Evolutionary conservation across 2,113 vertebrate species (phyloP).

Genomic region (Acrocephalus kingi): DNA sequence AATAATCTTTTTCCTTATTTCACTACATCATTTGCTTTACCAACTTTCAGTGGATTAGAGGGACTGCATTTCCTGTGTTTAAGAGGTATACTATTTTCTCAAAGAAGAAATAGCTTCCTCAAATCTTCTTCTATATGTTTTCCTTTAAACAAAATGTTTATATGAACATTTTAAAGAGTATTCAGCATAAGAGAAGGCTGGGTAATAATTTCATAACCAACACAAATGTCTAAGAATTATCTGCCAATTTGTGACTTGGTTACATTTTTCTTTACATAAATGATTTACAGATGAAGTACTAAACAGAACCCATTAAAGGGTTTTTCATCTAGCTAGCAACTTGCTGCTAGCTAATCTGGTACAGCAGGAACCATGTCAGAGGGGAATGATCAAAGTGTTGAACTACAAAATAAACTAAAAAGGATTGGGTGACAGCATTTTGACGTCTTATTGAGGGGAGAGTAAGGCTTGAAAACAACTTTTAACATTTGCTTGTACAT

Average conservation of each 20-base stretch:
- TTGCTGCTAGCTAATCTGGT: slow-evolving; percentile 58
- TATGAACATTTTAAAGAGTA: neutral
- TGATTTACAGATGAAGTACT: slow-evolving; percentile 59
- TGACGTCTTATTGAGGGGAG: slow-evolving; percentile 49
- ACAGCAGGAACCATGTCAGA: slow-evolving; percentile 58
- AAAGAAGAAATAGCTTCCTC: neutral
- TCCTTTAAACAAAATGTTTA: neutral
- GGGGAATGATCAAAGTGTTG: slow-evolving; percentile 60
- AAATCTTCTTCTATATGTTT: neutral
- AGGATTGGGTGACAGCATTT: slow-evolving; percentile 61
- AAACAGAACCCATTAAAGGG: slow-evolving; percentile 43
- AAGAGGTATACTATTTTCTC: neutral
- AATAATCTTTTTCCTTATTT: neutral
- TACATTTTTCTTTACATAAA: slow-evolving; percentile 58
- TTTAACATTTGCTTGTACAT: slow-evolving; percentile 40
- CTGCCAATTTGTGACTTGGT: slow-evolving; percentile 53
- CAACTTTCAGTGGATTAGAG: neutral
- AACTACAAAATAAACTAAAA: slow-evolving; percentile 52
- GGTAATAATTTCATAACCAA: slow-evolving; percentile 19
- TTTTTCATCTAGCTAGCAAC: slow-evolving; percentile 57
- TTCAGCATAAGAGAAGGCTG: neutral
- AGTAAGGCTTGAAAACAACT: slow-evolving; percentile 37
- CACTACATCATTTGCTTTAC: neutral
- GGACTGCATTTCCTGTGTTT: neutral
- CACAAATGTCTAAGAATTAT: slow-evolving; percentile 34